phyloP scores from a whole-genome alignment of 2,888 invertebrate species.

The Achlya flavicornis region DNA sequence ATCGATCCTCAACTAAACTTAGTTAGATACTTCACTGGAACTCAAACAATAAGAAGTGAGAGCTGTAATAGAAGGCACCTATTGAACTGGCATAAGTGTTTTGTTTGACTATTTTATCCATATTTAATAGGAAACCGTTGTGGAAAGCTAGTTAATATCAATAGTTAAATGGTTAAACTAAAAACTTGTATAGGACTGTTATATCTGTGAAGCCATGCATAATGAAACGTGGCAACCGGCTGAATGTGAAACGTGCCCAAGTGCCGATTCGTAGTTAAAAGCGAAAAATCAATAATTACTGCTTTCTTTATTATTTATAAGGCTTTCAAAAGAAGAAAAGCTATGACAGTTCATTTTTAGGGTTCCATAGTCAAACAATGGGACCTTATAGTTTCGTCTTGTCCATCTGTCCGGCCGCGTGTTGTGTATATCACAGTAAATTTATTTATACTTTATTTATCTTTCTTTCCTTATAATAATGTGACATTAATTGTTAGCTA shows the following conservation, averaged over 20 bases:
- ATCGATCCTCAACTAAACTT: too few species aligned
- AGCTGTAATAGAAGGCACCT: neutral
- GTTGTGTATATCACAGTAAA: too few species aligned
- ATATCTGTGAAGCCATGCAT: conserved; percentile 5
- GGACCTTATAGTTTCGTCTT: too few species aligned
- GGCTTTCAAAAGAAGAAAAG: neutral
- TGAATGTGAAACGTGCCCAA: neutral
- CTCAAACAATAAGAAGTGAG: neutral
- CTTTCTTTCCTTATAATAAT: too few species aligned
- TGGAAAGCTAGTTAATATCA: neutral
- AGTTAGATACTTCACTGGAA: neutral
- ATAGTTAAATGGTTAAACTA: neutral
- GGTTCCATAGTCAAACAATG: too few species aligned
- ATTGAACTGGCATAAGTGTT: too few species aligned
- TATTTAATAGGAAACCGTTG: too few species aligned
- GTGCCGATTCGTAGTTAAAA: neutral
- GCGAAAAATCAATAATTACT: conserved; percentile 1
- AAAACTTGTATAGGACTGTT: too few species aligned
- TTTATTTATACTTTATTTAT: too few species aligned
- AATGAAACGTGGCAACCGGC: conserved; percentile 2
- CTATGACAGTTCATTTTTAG: neutral
- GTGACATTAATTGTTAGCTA: too few species aligned
- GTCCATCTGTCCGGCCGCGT: too few species aligned
- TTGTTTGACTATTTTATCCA: too few species aligned
- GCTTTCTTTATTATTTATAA: neutral